A percentile compares a stretch with the other conserved stretches of the same genome.
phyloP scores from a whole-genome alignment of 1,140 invertebrate species.

The Aphelinus atriplicis region DNA sequence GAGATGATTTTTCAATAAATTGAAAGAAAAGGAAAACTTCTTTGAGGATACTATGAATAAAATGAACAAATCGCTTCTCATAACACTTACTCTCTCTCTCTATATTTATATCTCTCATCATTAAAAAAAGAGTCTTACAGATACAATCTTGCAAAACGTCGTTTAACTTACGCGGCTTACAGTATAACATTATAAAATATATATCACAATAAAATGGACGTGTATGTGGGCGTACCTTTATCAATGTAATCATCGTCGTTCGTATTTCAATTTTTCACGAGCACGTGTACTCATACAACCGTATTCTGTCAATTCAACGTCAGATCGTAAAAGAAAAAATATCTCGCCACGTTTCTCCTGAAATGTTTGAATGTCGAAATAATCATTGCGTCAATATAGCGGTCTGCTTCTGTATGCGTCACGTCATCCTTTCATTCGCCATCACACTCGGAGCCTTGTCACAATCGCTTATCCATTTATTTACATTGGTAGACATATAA shows the following conservation, averaged over 20 bases:
- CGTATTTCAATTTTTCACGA: neutral
- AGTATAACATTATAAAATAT: constrained; percentile 40
- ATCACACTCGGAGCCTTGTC: constrained; percentile 1
- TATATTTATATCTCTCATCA: constrained; percentile 45
- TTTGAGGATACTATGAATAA: neutral
- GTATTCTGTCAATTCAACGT: neutral
- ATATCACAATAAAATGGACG: constrained; percentile 56
- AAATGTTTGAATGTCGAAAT: neutral
- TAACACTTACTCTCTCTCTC: constrained; percentile 9
- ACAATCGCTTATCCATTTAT: constrained; percentile 13
- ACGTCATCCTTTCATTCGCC: neutral
- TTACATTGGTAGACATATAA: neutral
- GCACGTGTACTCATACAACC: neutral
- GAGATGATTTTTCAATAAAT: neutral
- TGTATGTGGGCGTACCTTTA: constrained; percentile 34
- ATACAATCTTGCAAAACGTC: constrained; percentile 40
- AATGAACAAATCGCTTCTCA: constrained; percentile 30
- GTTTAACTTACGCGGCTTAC: constrained; percentile 39
- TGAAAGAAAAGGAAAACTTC: too few species aligned
- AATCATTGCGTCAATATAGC: neutral
- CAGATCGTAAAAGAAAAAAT: neutral
- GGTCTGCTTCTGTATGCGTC: constrained; percentile 1
- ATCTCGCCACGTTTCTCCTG: neutral
- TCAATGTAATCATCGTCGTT: constrained; percentile 11
- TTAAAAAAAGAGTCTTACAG: constrained; percentile 51